These are phyloP conservation scores for Penelope pileata DNA, from an alignment of 2,113 vertebrate species.

Conservation along the genomic window DNA sequence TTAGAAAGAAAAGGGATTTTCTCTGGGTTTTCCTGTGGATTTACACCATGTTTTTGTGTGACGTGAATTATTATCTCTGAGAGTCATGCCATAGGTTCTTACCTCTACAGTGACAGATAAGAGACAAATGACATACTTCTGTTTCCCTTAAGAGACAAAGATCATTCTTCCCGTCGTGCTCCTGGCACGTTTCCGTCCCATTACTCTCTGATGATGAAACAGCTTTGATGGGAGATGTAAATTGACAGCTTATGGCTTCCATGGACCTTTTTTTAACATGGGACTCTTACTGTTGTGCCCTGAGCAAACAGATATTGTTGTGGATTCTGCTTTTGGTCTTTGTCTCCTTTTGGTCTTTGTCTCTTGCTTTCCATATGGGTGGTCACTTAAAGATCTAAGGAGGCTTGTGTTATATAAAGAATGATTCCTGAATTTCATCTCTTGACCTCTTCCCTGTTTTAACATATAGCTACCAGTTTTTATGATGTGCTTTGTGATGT, in stretches of 20 bases:
- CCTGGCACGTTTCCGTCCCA: neutral
- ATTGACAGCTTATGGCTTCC: neutral
- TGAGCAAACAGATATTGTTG: neutral
- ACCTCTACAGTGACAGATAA: neutral
- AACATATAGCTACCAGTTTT: neutral
- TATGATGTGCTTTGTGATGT: neutral
- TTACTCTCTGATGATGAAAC: neutral
- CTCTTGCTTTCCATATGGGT: neutral
- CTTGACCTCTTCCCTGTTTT: neutral
- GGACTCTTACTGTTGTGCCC: neutral
- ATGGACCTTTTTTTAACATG: neutral
- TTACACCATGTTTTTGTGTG: neutral
- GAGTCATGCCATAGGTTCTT: neutral
- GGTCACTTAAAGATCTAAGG: neutral
- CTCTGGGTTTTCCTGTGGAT: neutral
- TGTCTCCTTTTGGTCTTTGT: neutral
- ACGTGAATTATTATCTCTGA: neutral
- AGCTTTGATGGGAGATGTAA: neutral
- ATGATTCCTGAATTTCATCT: neutral
- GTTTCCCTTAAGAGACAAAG: neutral
- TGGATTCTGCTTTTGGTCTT: neutral
- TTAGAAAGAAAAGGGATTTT: rapidly evolving
- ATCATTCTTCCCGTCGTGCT: neutral
- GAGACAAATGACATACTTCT: neutral
- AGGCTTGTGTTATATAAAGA: neutral